Base-by-base conservation (phyloP, 2,113 vertebrate species). In the Gavia stellata region DNA sequence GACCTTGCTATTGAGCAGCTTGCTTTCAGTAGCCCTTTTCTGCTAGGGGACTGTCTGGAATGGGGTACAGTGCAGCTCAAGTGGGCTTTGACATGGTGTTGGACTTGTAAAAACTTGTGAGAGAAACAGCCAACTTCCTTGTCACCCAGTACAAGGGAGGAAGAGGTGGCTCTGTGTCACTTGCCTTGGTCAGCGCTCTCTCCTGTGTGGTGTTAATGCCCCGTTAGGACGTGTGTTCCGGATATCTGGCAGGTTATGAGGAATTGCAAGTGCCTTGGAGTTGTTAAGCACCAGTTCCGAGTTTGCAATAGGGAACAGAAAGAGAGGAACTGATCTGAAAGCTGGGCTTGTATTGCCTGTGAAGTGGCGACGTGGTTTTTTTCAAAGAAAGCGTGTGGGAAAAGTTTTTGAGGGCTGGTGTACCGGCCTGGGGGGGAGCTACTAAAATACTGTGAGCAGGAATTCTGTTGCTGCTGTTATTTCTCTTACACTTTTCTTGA, bases 181-280 rank as follows among this genome's bases (percentile, higher is more conserved):
- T 45, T 20, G 6, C 23, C 34, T 14, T 2, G 2, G 4, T 14
- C 49, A 8, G 29, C 10, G 7, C 5, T 47, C 21, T 42, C 34
- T 31, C 21, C 25, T 34, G 36, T 11, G 16, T 36, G 85, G 19
- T 40, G 25, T 6, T 10, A 3, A 1, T 38, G 62, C 24, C 36
- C n/a, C 0, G 0, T 2, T 9, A 45, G 58, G 34, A 49, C 15
- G 12, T 5, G 18, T 10, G 0, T 19, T 24, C 17, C 2, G 1
- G 36, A 14, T 8, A 13, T 17, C 9, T 38, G 53, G 24, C 25
- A 44, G 49, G 21, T 14, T 19, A 2, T 9, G 17, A 66, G 70
- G 66, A 36, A 15, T 11, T 65, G 12, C 10, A 36, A 10, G 56
- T 40, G 23, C 44, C 23, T 45, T 5, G 6, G n/a, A 34, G 5